These are phyloP conservation scores for Cybosia mesomella DNA, from an alignment of 2,888 invertebrate species.

Conservation along the genomic window DNA sequence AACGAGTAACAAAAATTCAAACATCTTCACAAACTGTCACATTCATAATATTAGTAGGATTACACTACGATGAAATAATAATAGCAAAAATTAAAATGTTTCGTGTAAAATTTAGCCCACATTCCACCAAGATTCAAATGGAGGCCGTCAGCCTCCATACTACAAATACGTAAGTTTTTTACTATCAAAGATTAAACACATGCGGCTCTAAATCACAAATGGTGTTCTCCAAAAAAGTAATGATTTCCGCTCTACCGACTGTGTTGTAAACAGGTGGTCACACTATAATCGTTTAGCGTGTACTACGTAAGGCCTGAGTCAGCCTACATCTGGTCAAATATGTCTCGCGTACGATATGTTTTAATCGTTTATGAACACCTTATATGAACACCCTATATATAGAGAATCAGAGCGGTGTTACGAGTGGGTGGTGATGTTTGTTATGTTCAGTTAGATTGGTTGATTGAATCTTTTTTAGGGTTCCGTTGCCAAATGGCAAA, in stretches of 20 bases:
- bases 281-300: conserved; percentile 19
- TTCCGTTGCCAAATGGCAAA: too few species aligned
- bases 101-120: not conserved
- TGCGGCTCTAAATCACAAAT: conserved; percentile 14
- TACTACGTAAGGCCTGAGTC: conserved; percentile 34
- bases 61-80: not conserved
- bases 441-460: conserved; percentile 28
- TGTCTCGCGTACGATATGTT: conserved; percentile 41
- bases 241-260: conserved; percentile 17
- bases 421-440: conserved; percentile 52
- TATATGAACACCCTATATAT: conserved; percentile 55
- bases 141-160: not conserved
- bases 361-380: conserved; percentile 49
- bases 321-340: conserved; percentile 40
- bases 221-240: conserved; percentile 19
- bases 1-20: too few species aligned
- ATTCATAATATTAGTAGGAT: not conserved
- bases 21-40: too few species aligned
- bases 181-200: conserved; percentile 6
- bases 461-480: conserved; percentile 12
- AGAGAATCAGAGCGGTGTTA: conserved; percentile 59
- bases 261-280: conserved; percentile 27
- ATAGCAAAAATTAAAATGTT: not conserved
- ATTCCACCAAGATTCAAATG: not conserved
- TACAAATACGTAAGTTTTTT: not conserved